phyloP scores from a whole-genome alignment of 2,113 vertebrate species.

The Ancistrus triradiatus region DNA sequence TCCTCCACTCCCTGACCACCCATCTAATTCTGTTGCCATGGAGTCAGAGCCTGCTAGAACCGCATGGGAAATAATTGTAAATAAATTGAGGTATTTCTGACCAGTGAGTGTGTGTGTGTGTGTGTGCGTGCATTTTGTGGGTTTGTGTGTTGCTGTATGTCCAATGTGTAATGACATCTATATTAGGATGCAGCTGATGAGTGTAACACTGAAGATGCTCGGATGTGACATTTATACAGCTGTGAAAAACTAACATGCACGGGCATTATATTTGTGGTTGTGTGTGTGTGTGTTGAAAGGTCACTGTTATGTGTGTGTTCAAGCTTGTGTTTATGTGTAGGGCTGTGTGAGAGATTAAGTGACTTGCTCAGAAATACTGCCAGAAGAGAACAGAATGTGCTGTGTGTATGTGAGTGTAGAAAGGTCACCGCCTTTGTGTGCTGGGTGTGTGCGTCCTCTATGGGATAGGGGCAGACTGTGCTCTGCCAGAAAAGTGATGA shows the following conservation, averaged over 20 bases:
- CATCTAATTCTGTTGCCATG: conserved; percentile 38
- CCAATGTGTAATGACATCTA: not conserved
- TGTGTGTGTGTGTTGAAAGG: not conserved
- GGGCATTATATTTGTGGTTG: not conserved
- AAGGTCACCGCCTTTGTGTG: conserved; percentile 4
- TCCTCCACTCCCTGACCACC: conserved; percentile 46
- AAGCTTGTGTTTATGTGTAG: not conserved
- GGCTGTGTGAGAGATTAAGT: conserved; percentile 1
- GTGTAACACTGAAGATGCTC: not conserved
- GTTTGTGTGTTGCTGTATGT: too few relatives aligned
- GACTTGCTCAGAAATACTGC: not conserved
- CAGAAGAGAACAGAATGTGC: not conserved
- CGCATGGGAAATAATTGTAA: conserved; percentile 25
- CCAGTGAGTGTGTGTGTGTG: not conserved
- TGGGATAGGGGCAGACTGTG: conserved; percentile 18
- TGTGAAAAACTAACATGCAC: conserved; percentile 7
- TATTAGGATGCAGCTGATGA: conserved; percentile 16
- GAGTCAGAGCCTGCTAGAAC: conserved; percentile 14
- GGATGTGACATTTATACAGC: conserved; percentile 11
- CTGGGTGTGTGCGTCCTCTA: conserved; percentile 12
- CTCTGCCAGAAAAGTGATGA: conserved; percentile 52
- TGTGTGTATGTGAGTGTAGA: conserved; percentile 3
- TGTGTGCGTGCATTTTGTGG: not conserved
- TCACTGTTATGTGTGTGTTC: conserved; percentile 5
- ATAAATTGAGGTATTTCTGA: conserved; percentile 20